A percentile compares a stretch with the other conserved stretches of the same genome.
These are phyloP conservation scores for Ostrea edulis DNA, from an alignment of 1,140 invertebrate species.

Conservation along the genomic window DNA sequence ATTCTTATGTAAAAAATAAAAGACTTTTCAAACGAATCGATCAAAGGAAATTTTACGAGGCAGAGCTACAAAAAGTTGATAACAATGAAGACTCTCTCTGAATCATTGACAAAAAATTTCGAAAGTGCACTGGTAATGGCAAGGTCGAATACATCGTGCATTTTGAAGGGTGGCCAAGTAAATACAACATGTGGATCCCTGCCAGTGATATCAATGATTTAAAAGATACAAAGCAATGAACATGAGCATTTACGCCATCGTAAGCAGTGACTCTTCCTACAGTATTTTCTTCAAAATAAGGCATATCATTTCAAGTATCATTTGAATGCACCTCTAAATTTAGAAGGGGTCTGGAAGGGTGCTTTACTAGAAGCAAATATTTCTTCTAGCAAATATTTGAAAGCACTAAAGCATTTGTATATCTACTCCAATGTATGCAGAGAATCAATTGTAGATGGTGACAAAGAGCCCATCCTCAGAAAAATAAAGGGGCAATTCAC, in stretches of 20 bases:
- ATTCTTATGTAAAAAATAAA: constrained; percentile 46
- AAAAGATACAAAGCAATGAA: not conserved
- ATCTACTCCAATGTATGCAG: too few relatives aligned
- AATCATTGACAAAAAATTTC: constrained; percentile 46
- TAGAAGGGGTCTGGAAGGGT: not conserved
- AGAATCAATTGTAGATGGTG: too few relatives aligned
- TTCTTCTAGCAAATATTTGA: too few relatives aligned
- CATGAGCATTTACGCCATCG: not conserved
- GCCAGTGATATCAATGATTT: not conserved
- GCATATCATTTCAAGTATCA: not conserved
- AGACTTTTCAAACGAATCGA: constrained; percentile 36
- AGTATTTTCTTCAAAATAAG: not conserved
- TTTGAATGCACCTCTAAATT: not conserved
- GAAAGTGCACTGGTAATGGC: constrained; percentile 14
- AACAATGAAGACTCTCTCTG: constrained; percentile 47
- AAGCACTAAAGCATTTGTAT: too few relatives aligned
- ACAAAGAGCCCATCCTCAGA: too few relatives aligned
- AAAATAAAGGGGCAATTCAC: too few relatives aligned
- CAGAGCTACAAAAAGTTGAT: constrained; percentile 42
- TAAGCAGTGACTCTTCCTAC: not conserved
- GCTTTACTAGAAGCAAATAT: too few relatives aligned
- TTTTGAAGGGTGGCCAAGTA: constrained; percentile 22
- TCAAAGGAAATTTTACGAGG: constrained; percentile 52
- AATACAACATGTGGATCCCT: constrained; percentile 34
- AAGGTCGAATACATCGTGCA: constrained; percentile 29